Evolutionary conservation across 2,797 vertebrate species (phyloP).

Genomic region (Ciconia nigra): DNA sequence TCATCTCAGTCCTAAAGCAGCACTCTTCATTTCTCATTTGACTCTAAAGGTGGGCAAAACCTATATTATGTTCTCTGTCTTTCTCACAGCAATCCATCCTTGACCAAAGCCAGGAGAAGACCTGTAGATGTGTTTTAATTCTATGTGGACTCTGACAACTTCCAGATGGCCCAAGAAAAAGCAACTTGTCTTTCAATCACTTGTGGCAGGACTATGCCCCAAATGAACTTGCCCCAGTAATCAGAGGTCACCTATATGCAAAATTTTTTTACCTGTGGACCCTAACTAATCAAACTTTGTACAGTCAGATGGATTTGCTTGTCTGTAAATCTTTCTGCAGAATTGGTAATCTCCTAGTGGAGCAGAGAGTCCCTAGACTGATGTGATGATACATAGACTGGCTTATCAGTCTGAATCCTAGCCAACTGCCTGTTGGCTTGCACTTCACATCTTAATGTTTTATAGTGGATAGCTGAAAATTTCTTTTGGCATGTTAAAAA

Average conservation of each 20-base stretch:
- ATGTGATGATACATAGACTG: background rate
- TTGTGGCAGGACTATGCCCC: background rate
- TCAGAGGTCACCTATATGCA: background rate
- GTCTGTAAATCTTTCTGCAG: background rate
- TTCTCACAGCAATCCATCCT: background rate
- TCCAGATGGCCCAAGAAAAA: background rate
- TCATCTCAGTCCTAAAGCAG: background rate
- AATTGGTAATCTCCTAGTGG: background rate
- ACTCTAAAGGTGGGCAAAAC: background rate
- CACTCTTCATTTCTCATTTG: background rate
- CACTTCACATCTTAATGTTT: background rate
- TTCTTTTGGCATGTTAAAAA: background rate
- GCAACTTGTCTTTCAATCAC: background rate
- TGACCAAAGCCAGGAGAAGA: background rate
- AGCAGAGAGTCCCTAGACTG: background rate
- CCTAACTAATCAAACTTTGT: background rate
- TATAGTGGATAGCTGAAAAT: background rate
- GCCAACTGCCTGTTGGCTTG: background rate
- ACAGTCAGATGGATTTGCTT: background rate
- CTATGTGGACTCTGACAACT: background rate
- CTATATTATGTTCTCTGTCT: accelerated
- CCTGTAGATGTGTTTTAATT: background rate
- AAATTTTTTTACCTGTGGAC: background rate
- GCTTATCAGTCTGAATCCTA: background rate
- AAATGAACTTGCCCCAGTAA: background rate